Base-by-base conservation (phyloP, 2,888 invertebrate species). In the Helobdella robusta region DNA sequence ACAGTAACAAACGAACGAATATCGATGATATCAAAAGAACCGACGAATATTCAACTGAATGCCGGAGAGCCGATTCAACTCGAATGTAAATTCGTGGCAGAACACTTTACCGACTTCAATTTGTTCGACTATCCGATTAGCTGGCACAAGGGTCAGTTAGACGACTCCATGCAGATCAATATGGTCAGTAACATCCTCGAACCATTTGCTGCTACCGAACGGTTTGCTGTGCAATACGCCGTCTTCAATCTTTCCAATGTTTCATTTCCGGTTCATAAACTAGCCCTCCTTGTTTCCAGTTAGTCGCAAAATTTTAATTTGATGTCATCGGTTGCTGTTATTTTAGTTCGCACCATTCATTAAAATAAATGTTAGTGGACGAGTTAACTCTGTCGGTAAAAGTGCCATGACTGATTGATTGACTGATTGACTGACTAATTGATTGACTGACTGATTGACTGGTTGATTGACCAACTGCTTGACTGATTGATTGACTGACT, bases 131-230 rank as follows among this genome's bases (percentile, higher is more conserved):
- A 63, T 34, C 63, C 63, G 11, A 36, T 63, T 25, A 25, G 35
- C 11, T 63, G 63, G 63, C 40, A 23, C 2, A 63, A 63, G 52
- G 48, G 34, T 20, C 63, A 63, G 28, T 32, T 63, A 30, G 20
- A 32, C 28, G 63, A 63, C 3, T 50, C 28, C 18, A 11, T 52
- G 28, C 63, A 63, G 63, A 52, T 63, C 50, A 63, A 63, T 25
- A 63, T 63, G 52, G 52, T 63, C 52, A 36, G 63, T 25, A 63
- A 63, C 25, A 48, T 63, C 20, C 48, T 63, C 25, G 63, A 63
- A 63, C 63, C 63, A 25, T 63, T 63, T 11, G 63, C 63, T 20
- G 35, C 32, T 2, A 34, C 32, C 5, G 23, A 30, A 28, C 48
- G 63, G 4, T 63, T 52, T 36, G 34, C 18, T 6, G 63, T 52